Conservation (phyloP, 1,140 invertebrate species). For the Myzus persicae region DNA sequence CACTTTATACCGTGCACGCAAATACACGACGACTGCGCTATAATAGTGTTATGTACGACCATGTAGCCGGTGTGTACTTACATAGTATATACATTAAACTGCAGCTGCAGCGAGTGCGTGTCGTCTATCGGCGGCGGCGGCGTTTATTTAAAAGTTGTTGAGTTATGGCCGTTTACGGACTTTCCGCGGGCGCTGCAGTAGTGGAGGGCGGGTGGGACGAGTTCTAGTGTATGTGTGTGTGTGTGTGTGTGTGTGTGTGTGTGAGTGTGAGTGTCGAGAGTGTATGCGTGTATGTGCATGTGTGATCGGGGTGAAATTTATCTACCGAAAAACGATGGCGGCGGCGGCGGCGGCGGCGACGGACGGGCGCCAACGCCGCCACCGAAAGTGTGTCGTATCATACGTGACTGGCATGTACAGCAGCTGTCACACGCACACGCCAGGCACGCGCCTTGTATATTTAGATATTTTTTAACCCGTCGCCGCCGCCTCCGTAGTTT, state of each 20-base stretch:
- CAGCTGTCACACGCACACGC: not conserved
- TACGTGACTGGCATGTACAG: slow-evolving; percentile 4
- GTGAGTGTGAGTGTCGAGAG: not conserved
- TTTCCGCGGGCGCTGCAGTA: not conserved
- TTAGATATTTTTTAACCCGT: slow-evolving; percentile 1
- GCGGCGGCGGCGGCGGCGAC: not conserved
- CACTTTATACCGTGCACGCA: no score
- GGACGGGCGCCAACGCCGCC: slow-evolving; percentile 1
- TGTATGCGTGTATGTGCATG: no score
- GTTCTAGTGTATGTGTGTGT: not conserved
- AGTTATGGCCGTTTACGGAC: not conserved
- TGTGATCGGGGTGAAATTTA: not conserved
- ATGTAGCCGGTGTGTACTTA: not conserved
- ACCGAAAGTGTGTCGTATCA: slow-evolving; percentile 7
- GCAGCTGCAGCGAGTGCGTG: not conserved
- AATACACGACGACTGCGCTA: not conserved
- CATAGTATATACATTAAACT: not conserved
- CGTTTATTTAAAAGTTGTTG: slow-evolving; percentile 25
- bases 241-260: no score
- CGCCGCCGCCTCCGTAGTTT: not conserved
- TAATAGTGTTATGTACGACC: not conserved
- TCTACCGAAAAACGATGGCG: not conserved
- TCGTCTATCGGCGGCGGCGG: not conserved
- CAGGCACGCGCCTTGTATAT: not conserved
- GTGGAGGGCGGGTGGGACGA: not conserved